Evolutionary conservation across 2,113 vertebrate genomes (phyloP).

Genomic region (Polypterus bichir): DNA sequence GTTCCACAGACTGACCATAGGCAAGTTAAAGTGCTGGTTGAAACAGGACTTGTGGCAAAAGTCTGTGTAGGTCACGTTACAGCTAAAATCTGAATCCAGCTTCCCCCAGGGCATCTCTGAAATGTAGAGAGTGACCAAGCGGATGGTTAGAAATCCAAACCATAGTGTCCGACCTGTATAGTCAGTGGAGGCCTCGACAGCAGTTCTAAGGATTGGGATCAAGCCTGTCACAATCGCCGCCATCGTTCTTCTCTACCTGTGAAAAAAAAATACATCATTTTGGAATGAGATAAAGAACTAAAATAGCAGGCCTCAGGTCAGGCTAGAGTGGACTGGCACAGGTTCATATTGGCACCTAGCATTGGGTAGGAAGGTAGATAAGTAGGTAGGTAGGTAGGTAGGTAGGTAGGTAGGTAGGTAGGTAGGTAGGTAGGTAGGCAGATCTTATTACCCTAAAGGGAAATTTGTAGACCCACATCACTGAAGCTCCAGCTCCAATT

Average conservation of each 20-base stretch:
- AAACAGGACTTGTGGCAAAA: constrained; percentile 18
- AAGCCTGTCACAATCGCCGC: constrained; percentile 35
- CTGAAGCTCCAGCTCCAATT: too few relatives aligned
- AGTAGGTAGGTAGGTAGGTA: too few relatives aligned
- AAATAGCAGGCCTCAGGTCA: too few relatives aligned
- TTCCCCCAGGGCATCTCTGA: constrained; percentile 25
- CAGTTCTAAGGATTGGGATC: constrained; percentile 25
- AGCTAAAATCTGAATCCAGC: constrained; percentile 27
- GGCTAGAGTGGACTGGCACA: too few relatives aligned
- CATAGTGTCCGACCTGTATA: constrained; percentile 27
- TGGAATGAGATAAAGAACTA: too few relatives aligned
- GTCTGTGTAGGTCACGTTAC: constrained; percentile 1
- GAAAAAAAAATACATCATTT: too few relatives aligned
- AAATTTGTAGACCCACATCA: too few relatives aligned
- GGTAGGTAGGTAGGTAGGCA: too few relatives aligned
- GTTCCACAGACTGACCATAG: constrained; percentile 19
- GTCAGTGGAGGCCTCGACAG: constrained; percentile 21
- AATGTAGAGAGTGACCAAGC: constrained; percentile 25
- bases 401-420: too few relatives aligned
- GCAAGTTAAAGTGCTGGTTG: constrained; percentile 18
- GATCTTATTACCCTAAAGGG: too few relatives aligned
- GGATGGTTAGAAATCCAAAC: constrained; percentile 30
- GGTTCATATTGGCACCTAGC: too few relatives aligned
- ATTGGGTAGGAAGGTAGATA: too few relatives aligned
- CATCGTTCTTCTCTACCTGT: constrained; percentile 18